Conservation (phyloP, 1,140 invertebrate genomes). For the Neoseiulus cucumeris region DNA sequence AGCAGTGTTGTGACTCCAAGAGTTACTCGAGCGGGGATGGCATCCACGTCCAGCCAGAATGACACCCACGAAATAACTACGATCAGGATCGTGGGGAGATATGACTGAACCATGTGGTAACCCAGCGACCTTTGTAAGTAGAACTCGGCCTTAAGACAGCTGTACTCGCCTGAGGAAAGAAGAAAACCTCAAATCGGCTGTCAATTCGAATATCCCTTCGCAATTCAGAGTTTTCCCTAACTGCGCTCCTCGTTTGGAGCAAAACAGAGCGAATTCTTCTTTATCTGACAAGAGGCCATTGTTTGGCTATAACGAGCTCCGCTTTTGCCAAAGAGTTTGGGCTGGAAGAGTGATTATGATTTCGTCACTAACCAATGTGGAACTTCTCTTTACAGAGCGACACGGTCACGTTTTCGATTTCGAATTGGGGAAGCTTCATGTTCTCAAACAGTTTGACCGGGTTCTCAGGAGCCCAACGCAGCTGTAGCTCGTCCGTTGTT, state of each 20-base stretch:
- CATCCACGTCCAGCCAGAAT: conserved; percentile 44
- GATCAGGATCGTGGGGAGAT: conserved; percentile 42
- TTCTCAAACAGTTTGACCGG: conserved; percentile 51
- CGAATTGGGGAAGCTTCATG: conserved; percentile 57
- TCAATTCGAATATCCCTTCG: no score
- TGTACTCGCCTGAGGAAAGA: conserved; percentile 35
- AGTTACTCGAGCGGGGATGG: conserved; percentile 41
- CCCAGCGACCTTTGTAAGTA: conserved; percentile 36
- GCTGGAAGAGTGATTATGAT: neutral
- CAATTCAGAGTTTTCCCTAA: no score
- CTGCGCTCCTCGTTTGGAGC: neutral
- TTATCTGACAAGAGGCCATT: neutral
- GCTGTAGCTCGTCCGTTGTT: conserved; percentile 36
- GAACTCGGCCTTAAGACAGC: conserved; percentile 39
- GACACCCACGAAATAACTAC: conserved; percentile 46
- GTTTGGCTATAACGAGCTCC: neutral
- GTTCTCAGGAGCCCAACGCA: conserved; percentile 49
- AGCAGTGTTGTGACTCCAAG: conserved; percentile 41
- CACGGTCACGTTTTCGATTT: conserved; percentile 23
- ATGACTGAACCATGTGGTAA: conserved; percentile 42
- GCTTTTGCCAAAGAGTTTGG: neutral
- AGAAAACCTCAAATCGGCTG: neutral
- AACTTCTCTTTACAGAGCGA: conserved; percentile 34
- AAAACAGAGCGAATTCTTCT: neutral
- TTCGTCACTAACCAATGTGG: conserved; percentile 30